A percentile compares a stretch with the other conserved stretches of the same genome.
These are phyloP conservation scores for Lepilemur septentrionalis DNA, from an alignment of 2,797 vertebrate species.

Conservation along the genomic window DNA sequence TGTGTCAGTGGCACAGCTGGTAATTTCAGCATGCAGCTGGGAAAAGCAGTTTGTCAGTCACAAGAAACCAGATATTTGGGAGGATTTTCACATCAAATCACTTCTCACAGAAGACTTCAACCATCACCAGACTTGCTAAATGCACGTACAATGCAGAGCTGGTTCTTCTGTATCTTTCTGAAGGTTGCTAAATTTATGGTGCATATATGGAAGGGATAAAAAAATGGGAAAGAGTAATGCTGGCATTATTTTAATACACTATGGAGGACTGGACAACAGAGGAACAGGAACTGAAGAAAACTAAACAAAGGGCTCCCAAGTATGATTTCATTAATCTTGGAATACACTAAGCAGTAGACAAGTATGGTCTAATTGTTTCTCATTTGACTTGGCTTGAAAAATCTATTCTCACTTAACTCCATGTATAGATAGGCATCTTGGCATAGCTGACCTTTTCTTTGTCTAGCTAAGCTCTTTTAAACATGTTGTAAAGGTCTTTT, in stretches of 20 bases:
- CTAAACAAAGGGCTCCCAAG: neutral
- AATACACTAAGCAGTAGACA: neutral
- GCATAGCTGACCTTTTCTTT: slow-evolving; percentile 26
- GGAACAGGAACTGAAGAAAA: neutral
- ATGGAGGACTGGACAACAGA: neutral
- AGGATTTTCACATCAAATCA: slow-evolving; percentile 10
- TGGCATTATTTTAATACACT: neutral
- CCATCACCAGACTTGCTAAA: neutral
- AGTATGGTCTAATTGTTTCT: neutral
- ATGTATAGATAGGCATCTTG: slow-evolving; percentile 20
- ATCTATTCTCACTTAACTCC: slow-evolving; percentile 10
- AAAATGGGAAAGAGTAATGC: neutral
- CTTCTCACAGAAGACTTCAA: neutral
- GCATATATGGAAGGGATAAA: neutral
- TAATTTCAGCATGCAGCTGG: slow-evolving; percentile 6
- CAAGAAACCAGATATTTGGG: slow-evolving; percentile 18
- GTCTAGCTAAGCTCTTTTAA: neutral
- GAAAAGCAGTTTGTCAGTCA: slow-evolving; percentile 26
- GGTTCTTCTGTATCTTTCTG: neutral
- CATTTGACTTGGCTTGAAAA: slow-evolving; percentile 40
- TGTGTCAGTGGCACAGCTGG: neutral
- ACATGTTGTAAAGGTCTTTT: slow-evolving; percentile 56
- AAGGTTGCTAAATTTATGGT: neutral
- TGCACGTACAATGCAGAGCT: neutral
- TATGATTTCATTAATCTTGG: slow-evolving; percentile 26